Evolutionary conservation across 2,113 vertebrate species (phyloP), one percentile per base, ranked within the genome.

Genomic region (Ceyx cyanopectus): DNA sequence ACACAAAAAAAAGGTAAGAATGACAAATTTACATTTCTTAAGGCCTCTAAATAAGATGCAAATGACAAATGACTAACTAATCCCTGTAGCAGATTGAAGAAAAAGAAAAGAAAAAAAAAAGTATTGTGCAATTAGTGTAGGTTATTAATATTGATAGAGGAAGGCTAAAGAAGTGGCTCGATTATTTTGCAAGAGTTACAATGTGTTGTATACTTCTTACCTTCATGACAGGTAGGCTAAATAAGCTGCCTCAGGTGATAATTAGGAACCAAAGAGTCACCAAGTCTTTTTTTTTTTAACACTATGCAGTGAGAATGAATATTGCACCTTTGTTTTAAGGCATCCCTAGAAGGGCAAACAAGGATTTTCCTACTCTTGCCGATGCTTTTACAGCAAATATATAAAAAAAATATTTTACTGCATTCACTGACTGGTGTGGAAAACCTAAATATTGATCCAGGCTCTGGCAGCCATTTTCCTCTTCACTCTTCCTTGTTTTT

Each of bases 11-110:
- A 24, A 85, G 18, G 34, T 61, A 93, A 86, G 76, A 93, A 81
- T 90, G 70, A 92, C 73, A 96, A 95, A 95, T 92, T 91, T 95
- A 87, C 87, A 81, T 91, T 94, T 91, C 65, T 84, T 92, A 95
- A 93, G 61, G 66, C 61, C 77, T 82, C 80, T 86, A 57, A 92
- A 90, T 82, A 96, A 87, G 72, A 95, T 84, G 83, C 78, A 93
- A 92, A 90, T 91, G 54, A 91, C 75, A 93, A 92, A 90, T 92
- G 54, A 91, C 77, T 84, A 74, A 90, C 81, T 86, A 94, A 92
- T 96, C 85, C 92, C 92, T 90, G 40, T 40, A 89, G 94, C 85
- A 87, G 84, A 61, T 12, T 89, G 92, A 93, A 89, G 45, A 83
- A 89, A 81, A 93, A 73, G 21, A 37, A 57, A 41, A 65, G 80